Percentiles rank a stretch among this genome's conserved stretches.
Evolutionary conservation across 2,888 invertebrate species (phyloP).

Genomic region (Periphyllus acericola): DNA sequence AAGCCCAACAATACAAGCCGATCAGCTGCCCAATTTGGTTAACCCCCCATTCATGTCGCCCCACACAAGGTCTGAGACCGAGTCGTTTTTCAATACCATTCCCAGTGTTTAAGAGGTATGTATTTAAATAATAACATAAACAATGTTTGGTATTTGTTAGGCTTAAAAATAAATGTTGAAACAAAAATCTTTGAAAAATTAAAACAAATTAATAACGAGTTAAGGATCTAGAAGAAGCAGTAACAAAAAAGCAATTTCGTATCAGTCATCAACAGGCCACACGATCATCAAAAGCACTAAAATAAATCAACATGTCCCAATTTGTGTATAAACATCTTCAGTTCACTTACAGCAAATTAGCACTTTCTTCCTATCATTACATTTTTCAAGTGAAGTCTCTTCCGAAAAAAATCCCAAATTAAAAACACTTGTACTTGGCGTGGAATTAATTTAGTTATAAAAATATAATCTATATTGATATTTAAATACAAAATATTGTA

Average conservation of each 20-base stretch:
- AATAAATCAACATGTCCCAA: slow-evolving; percentile 49
- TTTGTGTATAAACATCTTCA: slow-evolving; percentile 47
- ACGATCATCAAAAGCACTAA: slow-evolving; percentile 60
- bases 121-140: slow-evolving; percentile 62
- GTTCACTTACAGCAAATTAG: slow-evolving; percentile 52
- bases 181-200: slow-evolving; percentile 35
- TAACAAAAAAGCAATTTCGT: slow-evolving; percentile 48
- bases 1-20: slow-evolving; percentile 61
- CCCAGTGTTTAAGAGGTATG: slow-evolving; percentile 61
- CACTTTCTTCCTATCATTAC: slow-evolving; percentile 48
- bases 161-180: slow-evolving; percentile 43
- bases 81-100: slow-evolving; percentile 62
- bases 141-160: slow-evolving; percentile 62
- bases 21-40: slow-evolving; percentile 62
- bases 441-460: slow-evolving; percentile 25
- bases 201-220: slow-evolving; percentile 53
- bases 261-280: slow-evolving; percentile 55
- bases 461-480: neutral
- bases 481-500: neutral
- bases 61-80: slow-evolving; percentile 62
- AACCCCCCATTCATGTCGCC: slow-evolving; percentile 62
- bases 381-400: slow-evolving; percentile 60
- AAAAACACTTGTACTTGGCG: slow-evolving; percentile 4
- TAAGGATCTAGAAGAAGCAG: slow-evolving; percentile 55
- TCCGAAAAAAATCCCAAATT: slow-evolving; percentile 34